Evolutionary conservation across 2,888 invertebrate genomes (phyloP).

Genomic region (Thumatha senex): DNA sequence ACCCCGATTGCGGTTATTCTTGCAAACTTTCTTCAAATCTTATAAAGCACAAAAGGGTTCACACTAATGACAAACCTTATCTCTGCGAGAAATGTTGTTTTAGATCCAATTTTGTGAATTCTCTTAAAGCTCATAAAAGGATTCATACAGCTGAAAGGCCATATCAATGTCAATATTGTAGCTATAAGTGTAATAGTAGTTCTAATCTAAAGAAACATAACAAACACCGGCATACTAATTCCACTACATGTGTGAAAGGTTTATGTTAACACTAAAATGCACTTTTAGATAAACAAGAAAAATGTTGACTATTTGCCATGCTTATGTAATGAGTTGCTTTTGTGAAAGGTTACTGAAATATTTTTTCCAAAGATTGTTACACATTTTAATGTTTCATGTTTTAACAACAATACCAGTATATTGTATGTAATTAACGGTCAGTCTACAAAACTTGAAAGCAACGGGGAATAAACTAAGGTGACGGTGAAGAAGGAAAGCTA

Average conservation of each 20-base stretch:
- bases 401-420: too few species aligned
- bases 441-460: too few species aligned
- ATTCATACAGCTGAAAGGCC: constrained; percentile 70
- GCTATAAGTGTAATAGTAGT: constrained; percentile 73
- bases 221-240: constrained; percentile 52
- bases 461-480: too few species aligned
- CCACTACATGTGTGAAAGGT: not conserved
- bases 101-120: constrained; percentile 74
- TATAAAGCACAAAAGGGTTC: constrained; percentile 71
- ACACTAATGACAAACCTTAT: constrained; percentile 72
- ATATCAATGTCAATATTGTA: constrained; percentile 64
- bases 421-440: too few species aligned
- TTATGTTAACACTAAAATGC: not conserved
- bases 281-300: too few species aligned
- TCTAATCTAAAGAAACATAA: constrained; percentile 78
- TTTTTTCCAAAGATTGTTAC: too few species aligned
- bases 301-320: too few species aligned
- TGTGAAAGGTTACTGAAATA: too few species aligned
- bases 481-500: too few species aligned
- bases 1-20: constrained; percentile 78
- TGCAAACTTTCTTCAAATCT: constrained; percentile 77
- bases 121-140: constrained; percentile 71
- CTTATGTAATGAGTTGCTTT: too few species aligned
- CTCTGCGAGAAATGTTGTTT: constrained; percentile 76
- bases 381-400: too few species aligned